Conservation (phyloP, 1,140 invertebrate species). For the Trialeurodes vaporariorum region DNA sequence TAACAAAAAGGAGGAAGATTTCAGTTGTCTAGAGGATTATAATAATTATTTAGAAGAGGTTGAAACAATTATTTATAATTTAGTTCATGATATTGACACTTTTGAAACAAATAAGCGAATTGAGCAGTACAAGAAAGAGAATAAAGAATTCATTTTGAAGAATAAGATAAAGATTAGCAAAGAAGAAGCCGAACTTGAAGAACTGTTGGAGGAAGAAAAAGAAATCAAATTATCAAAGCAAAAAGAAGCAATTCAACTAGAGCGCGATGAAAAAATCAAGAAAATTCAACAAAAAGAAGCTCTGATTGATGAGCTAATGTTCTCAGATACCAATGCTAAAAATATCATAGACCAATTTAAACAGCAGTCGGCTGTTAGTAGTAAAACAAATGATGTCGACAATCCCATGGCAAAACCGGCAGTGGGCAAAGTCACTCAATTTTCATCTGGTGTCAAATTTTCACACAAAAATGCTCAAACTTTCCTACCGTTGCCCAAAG, state of each 20-base stretch:
- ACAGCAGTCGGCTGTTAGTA: slow-evolving; percentile 14
- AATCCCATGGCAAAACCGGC: slow-evolving; percentile 28
- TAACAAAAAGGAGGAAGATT: slow-evolving; percentile 87
- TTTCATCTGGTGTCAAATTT: slow-evolving; percentile 66
- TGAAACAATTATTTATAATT: slow-evolving; percentile 82
- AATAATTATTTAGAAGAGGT: slow-evolving; percentile 91
- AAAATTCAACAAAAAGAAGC: slow-evolving; percentile 79
- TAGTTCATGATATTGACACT: slow-evolving; percentile 83
- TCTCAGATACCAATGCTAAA: slow-evolving; percentile 55
- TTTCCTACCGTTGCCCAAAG: slow-evolving; percentile 48
- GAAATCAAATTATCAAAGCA: slow-evolving; percentile 30
- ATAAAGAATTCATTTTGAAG: slow-evolving; percentile 79
- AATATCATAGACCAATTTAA: slow-evolving; percentile 43
- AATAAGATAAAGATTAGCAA: slow-evolving; percentile 51
- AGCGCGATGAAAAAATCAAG: slow-evolving; percentile 64
- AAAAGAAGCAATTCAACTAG: slow-evolving; percentile 36
- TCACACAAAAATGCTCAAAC: slow-evolving; percentile 8
- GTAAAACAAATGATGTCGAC: slow-evolving; percentile 29
- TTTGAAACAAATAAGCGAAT: slow-evolving; percentile 77
- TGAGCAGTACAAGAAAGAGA: slow-evolving; percentile 88
- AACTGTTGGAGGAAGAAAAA: slow-evolving; percentile 62
- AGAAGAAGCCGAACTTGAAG: slow-evolving; percentile 70
- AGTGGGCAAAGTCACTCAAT: slow-evolving; percentile 45
- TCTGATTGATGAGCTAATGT: slow-evolving; percentile 88
- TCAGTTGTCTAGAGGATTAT: slow-evolving; percentile 63